Percentiles rank a stretch among this genome's conserved stretches.
These are phyloP conservation scores for Oligia strigilis DNA, from an alignment of 2,888 invertebrate genomes.

Conservation along the genomic window DNA sequence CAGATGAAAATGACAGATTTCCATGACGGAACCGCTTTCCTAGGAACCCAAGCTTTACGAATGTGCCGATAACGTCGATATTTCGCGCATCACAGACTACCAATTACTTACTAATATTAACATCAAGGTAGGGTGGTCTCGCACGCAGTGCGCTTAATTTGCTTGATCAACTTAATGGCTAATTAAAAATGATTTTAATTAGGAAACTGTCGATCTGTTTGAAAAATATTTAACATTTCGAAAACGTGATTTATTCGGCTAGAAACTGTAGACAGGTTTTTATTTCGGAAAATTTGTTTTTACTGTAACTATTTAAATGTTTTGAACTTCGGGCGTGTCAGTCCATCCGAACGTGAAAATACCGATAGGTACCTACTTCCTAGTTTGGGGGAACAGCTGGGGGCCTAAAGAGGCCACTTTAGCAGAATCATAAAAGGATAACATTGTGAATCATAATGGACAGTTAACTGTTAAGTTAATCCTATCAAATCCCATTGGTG, in stretches of 20 bases:
- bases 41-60: not conserved
- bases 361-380: not conserved
- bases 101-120: conserved; percentile 67
- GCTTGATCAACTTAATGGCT: conserved; percentile 62
- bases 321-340: not conserved
- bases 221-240: conserved; percentile 4
- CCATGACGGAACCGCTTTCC: not conserved
- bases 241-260: conserved; percentile 15
- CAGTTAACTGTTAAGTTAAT: too few relatives aligned
- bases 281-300: not conserved
- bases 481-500: too few relatives aligned
- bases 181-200: conserved; percentile 63
- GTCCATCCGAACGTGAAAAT: not conserved
- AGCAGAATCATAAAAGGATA: too few relatives aligned
- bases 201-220: conserved; percentile 35
- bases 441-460: too few relatives aligned
- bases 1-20: not conserved
- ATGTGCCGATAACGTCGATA: conserved; percentile 27
- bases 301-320: not conserved
- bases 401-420: too few relatives aligned
- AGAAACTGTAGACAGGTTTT: conserved; percentile 8
- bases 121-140: conserved; percentile 48
- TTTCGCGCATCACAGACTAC: conserved; percentile 49
- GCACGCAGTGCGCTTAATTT: conserved; percentile 49
- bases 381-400: not conserved